Evolutionary conservation across 2,113 vertebrate genomes (phyloP).

Genomic region (Tursiops truncatus): DNA sequence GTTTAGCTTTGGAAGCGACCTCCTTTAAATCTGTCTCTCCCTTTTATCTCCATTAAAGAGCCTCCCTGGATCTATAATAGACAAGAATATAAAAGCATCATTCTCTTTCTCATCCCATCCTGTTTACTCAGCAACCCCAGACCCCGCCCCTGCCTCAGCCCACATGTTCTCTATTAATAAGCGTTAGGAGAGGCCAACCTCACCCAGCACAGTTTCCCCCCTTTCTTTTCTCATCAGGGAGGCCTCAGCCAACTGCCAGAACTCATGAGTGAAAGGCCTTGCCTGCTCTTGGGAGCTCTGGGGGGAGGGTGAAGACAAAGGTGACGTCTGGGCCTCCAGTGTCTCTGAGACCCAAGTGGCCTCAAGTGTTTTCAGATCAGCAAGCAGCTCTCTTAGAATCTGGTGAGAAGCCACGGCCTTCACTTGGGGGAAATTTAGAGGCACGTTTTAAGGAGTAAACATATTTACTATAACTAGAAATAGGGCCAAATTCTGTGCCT

Average conservation of each 20-base stretch:
- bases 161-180: slow-evolving; percentile 70
- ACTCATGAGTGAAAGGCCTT: slow-evolving; percentile 10
- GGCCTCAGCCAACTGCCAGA: slow-evolving; percentile 36
- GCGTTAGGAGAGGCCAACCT: slow-evolving; percentile 54
- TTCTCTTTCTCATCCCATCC: slow-evolving; percentile 68
- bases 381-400: background rate
- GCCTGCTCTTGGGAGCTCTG: background rate
- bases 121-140: slow-evolving; percentile 64
- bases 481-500: slow-evolving; percentile 54
- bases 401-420: slow-evolving; percentile 1
- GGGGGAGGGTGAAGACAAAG: slow-evolving; percentile 1
- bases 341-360: background rate
- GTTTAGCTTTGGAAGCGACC: slow-evolving; percentile 9
- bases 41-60: slow-evolving; percentile 60
- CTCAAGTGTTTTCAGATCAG: background rate
- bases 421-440: background rate
- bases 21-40: slow-evolving; percentile 41
- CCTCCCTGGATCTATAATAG: slow-evolving; percentile 56
- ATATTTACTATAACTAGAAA: slow-evolving; percentile 50
- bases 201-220: background rate
- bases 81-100: slow-evolving; percentile 66
- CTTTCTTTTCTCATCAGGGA: slow-evolving; percentile 19
- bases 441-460: slow-evolving; percentile 43
- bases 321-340: background rate
- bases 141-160: slow-evolving; percentile 35